Evolutionary conservation across 2,797 vertebrate species (phyloP).

Genomic region (Catamblyrhynchus diadema): DNA sequence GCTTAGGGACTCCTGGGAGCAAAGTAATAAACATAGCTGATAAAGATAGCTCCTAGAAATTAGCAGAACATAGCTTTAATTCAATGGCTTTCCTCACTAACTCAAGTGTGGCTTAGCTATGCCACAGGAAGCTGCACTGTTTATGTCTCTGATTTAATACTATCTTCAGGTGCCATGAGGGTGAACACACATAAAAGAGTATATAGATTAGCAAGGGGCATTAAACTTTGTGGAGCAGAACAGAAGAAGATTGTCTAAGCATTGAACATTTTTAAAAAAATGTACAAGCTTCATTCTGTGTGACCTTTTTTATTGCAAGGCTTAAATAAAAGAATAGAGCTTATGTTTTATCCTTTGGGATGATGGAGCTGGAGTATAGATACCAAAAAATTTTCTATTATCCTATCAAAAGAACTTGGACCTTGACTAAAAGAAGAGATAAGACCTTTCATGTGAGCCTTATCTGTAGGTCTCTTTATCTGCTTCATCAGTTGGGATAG

Average conservation of each 20-base stretch:
- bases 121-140: not conserved
- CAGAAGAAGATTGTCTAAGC: not conserved
- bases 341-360: not conserved
- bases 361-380: slow-evolving; percentile 3
- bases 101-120: not conserved
- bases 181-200: not conserved
- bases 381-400: not conserved
- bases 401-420: not conserved
- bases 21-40: not conserved
- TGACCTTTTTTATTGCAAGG: slow-evolving; percentile 18
- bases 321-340: not conserved
- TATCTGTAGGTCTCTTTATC: slow-evolving; percentile 16
- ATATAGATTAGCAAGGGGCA: not conserved
- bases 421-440: slow-evolving; percentile 17
- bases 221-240: slow-evolving; percentile 7
- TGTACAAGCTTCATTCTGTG: not conserved
- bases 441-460: not conserved
- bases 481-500: slow-evolving; percentile 7
- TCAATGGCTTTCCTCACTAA: not conserved
- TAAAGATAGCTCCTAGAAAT: not conserved
- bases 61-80: not conserved
- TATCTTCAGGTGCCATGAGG: not conserved
- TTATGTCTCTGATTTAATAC: slow-evolving; percentile 11
- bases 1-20: not conserved
- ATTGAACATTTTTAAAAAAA: not conserved